Evolutionary conservation across 23 tunicate genomes (phyloP).

Genomic region (Diplosoma virens): DNA sequence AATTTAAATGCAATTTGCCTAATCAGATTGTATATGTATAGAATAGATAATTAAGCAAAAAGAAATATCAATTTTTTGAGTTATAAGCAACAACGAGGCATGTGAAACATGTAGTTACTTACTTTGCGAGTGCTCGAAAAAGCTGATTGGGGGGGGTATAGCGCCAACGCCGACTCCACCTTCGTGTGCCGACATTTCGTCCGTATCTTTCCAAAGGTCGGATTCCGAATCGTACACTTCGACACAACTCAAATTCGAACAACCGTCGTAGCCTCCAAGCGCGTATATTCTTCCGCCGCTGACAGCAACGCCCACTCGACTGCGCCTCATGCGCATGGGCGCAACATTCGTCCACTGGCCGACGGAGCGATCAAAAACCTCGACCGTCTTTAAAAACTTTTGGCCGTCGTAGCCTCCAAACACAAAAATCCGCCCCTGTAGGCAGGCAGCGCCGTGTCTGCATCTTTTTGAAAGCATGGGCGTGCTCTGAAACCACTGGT

Average conservation of each 20-base stretch:
- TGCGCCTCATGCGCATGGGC: conserved; percentile 82
- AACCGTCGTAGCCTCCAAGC: conserved; percentile 97
- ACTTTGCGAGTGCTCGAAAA: no score
- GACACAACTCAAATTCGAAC: conserved; percentile 75
- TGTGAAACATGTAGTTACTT: no score
- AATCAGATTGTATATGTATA: no score
- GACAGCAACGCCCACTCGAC: conserved; percentile 85
- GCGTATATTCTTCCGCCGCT: conserved; percentile 86
- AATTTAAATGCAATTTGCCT: no score
- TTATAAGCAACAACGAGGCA: no score
- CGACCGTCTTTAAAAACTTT: conserved; percentile 68
- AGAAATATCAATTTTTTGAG: no score
- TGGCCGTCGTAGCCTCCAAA: conserved; percentile 97
- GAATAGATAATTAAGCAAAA: no score
- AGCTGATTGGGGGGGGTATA: conserved; percentile 59
- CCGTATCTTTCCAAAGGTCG: conserved; percentile 63
- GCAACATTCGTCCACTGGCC: conserved; percentile 65
- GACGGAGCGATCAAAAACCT: conserved; percentile 72
- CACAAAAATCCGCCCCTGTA: conserved; percentile 80
- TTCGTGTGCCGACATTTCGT: conserved; percentile 89
- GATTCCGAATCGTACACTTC: conserved; percentile 83
- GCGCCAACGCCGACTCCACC: conserved; percentile 99
- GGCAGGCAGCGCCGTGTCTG: conserved; percentile 74
- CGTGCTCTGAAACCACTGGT: conserved; percentile 52
- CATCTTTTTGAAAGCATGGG: conserved; percentile 90